Percentiles rank a stretch among this genome's conserved stretches.
Conservation (phyloP, 2,797 vertebrate genomes). For the Benthosema pterotum region DNA sequence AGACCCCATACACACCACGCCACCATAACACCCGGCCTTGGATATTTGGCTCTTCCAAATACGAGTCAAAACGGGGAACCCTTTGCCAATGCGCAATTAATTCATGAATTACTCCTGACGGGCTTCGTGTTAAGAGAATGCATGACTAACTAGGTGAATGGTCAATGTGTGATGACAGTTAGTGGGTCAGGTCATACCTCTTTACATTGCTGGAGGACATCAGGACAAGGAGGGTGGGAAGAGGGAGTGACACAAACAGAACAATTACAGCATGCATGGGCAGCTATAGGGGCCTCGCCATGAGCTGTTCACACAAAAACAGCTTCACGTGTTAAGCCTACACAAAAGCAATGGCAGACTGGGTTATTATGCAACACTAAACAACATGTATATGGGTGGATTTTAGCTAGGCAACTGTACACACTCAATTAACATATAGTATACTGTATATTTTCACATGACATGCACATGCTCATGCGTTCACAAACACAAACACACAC, state of each 20-base stretch:
- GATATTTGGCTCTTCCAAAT: too few species aligned
- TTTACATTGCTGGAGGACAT: slow-evolving; percentile 10
- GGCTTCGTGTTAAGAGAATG: background rate
- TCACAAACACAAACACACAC: too few species aligned
- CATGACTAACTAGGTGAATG: background rate
- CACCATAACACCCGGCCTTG: too few species aligned
- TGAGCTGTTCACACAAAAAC: slow-evolving; percentile 21
- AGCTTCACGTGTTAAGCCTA: slow-evolving; percentile 20
- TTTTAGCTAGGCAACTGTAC: background rate
- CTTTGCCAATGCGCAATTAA: too few species aligned
- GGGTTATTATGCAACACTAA: slow-evolving; percentile 20
- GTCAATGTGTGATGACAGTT: background rate
- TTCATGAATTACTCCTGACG: too few species aligned
- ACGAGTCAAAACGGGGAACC: too few species aligned
- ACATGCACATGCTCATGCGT: background rate
- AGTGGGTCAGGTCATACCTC: slow-evolving; percentile 22
- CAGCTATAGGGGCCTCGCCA: slow-evolving; percentile 13
- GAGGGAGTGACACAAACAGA: slow-evolving; percentile 19
- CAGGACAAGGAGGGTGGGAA: slow-evolving; percentile 12
- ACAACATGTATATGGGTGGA: slow-evolving; percentile 1
- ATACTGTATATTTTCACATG: background rate
- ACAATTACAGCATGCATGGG: slow-evolving; percentile 42
- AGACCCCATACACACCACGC: too few species aligned
- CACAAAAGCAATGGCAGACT: slow-evolving; percentile 23
- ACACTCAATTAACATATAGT: background rate